Conservation (phyloP, 1,140 invertebrate genomes). For the Coelopa frigida region DNA sequence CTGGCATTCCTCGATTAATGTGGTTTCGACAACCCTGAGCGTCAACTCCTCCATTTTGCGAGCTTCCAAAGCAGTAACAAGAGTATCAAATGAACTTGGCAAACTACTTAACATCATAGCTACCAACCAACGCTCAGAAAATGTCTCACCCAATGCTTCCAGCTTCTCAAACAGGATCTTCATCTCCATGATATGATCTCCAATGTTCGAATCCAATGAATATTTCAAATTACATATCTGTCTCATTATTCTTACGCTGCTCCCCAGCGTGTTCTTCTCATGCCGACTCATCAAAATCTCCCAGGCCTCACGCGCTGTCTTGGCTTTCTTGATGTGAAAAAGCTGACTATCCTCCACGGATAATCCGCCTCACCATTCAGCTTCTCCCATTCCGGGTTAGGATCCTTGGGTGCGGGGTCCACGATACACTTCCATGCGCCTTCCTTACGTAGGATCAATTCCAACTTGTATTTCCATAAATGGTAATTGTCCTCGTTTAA, state of each 20-base stretch:
- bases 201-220: slow-evolving; percentile 15
- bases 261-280: slow-evolving; percentile 17
- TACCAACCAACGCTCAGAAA: slow-evolving; percentile 12
- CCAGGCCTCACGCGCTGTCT: slow-evolving; percentile 16
- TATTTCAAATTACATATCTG: slow-evolving; percentile 10
- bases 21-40: no score
- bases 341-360: slow-evolving; percentile 13
- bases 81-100: slow-evolving; percentile 14
- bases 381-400: slow-evolving; percentile 8
- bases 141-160: slow-evolving; percentile 14
- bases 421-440: slow-evolving; percentile 7
- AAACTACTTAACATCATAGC: slow-evolving; percentile 17
- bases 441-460: slow-evolving; percentile 14
- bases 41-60: slow-evolving; percentile 13
- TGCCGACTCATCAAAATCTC: slow-evolving; percentile 14
- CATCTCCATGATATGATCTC: slow-evolving; percentile 18
- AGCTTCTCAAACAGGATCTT: slow-evolving; percentile 15
- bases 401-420: neutral
- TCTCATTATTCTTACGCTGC: slow-evolving; percentile 14
- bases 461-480: slow-evolving; percentile 16
- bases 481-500: slow-evolving; percentile 8
- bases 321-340: slow-evolving; percentile 9
- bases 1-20: no score
- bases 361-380: slow-evolving; percentile 12
- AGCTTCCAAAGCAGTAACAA: slow-evolving; percentile 18